Evolutionary conservation across 2,888 invertebrate genomes (phyloP), one percentile per base, ranked within the genome.

Genomic region (Drosophila helvetica): DNA sequence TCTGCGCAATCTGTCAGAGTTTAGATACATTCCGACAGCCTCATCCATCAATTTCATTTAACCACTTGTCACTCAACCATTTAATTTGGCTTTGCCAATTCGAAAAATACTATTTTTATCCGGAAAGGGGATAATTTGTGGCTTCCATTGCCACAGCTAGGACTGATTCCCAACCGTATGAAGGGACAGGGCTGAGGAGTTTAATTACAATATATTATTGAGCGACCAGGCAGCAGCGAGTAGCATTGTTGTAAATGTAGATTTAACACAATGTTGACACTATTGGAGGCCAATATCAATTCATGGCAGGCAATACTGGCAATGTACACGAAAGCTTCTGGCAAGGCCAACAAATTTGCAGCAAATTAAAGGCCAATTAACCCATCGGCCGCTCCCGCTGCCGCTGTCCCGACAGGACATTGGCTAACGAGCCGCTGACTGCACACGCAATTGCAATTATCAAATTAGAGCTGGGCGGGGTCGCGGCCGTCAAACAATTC

Each of bases 11-110:
- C 89, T 86, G 89, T 89, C 88, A 88, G 86, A 86, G 77, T 86
- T 77, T 78, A 67, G 67, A 67, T 64, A 66, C 77, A 60, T 70
- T 74, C 61, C 55, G 43, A 73, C 56, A 67, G 77, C 64, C 77
- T 89, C 86, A 89, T 89, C 89, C 89, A 89, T 89, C 89, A 89
- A 89, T 85, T 86, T 80, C 82, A 84, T 77, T 78, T 76, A 63
- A 72, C 69, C 78, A 73, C 62, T 66, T 71, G 78, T 75, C 88
- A 82, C 56, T 78, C 68, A 76, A 63, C 51, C 60, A 57, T 66
- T 67, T 59, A 55, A 63, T 74, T 75, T 72, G 50, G 60, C 18
- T 80, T 51, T 51, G 15, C 19, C 22, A 42, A 19, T 38, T 25
- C 33, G 12, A 33, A 55, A 38, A 19, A 22, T 17, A 25, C 45